These are phyloP conservation scores for Fissipunctia ypsillon DNA, from an alignment of 2,888 invertebrate species.

Conservation along the genomic window DNA sequence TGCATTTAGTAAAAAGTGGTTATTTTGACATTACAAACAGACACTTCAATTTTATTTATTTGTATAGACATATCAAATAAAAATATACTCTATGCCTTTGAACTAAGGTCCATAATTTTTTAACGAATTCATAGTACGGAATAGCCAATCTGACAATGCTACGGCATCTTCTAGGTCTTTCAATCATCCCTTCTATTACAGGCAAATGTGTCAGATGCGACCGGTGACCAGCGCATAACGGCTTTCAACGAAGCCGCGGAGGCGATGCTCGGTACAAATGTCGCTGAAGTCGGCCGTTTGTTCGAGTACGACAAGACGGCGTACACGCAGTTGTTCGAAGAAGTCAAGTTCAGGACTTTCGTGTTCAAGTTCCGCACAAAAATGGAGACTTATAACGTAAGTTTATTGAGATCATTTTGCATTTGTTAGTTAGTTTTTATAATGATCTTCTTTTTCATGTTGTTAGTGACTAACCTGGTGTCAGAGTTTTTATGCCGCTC, in stretches of 20 bases:
- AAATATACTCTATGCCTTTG: neutral
- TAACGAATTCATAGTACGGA: neutral
- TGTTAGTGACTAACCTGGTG: too few relatives aligned
- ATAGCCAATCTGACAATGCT: neutral
- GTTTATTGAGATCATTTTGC: slow-evolving; percentile 71
- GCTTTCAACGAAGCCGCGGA: slow-evolving; percentile 97
- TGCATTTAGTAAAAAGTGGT: too few relatives aligned
- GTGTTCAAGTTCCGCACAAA: slow-evolving; percentile 96
- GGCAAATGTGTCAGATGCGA: slow-evolving; percentile 96
- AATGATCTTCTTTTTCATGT: too few relatives aligned
- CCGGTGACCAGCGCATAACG: slow-evolving; percentile 97
- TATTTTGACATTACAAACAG: too few relatives aligned
- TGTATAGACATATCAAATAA: neutral
- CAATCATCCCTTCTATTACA: slow-evolving; percentile 75
- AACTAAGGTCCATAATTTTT: neutral
- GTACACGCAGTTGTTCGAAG: slow-evolving; percentile 93
- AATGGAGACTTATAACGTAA: slow-evolving; percentile 97
- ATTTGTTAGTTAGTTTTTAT: neutral
- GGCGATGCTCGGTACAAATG: slow-evolving; percentile 92
- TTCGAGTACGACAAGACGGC: slow-evolving; percentile 92
- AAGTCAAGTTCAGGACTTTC: slow-evolving; percentile 94
- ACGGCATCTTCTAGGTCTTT: neutral
- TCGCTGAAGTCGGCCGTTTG: slow-evolving; percentile 95
- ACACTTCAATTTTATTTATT: too few relatives aligned
- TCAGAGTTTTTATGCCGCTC: too few relatives aligned